Evolutionary conservation across 2,888 invertebrate genomes (phyloP).

Genomic region (Pristionchus fissidentatus): DNA sequence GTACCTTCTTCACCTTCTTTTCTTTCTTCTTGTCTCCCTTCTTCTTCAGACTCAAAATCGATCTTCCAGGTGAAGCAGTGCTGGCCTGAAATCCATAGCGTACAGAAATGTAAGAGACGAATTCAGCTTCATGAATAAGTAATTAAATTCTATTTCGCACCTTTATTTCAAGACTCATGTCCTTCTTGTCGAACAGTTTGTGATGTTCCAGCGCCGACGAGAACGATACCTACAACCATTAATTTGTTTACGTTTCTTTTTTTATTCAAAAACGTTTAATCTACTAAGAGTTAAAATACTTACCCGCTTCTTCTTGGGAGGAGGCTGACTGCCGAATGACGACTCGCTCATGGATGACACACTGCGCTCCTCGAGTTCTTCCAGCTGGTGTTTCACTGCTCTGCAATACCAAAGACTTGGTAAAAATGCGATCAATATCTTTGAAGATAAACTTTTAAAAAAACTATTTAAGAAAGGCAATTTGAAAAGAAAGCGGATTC

Average conservation of each 20-base stretch:
- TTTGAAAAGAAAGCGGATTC: not conserved
- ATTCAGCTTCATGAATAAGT: no score
- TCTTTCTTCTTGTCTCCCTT: constrained; percentile 25
- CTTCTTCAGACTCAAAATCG: constrained; percentile 45
- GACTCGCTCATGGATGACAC: constrained; percentile 60
- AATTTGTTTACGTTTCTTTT: not conserved
- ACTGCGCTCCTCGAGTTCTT: constrained; percentile 57
- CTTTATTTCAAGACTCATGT: constrained; percentile 46
- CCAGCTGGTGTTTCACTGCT: constrained; percentile 58
- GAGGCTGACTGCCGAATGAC: constrained; percentile 64
- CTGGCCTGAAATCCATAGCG: constrained; percentile 52
- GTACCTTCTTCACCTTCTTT: constrained; percentile 41
- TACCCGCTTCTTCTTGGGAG: constrained; percentile 59
- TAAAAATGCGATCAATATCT: not conserved
- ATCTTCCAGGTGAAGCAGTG: constrained; percentile 60
- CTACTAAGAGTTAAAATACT: not conserved
- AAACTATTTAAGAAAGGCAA: not conserved
- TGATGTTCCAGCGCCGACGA: constrained; percentile 58
- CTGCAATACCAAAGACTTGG: constrained; percentile 36
- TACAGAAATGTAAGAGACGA: not conserved
- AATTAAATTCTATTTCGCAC: not conserved
- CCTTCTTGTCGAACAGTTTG: constrained; percentile 48
- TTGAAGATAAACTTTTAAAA: not conserved
- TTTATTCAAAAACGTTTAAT: not conserved
- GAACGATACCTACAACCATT: constrained; percentile 56